These are phyloP conservation scores for Paracanthobrama guichenoti DNA, from an alignment of 2,113 vertebrate species.

Conservation along the genomic window DNA sequence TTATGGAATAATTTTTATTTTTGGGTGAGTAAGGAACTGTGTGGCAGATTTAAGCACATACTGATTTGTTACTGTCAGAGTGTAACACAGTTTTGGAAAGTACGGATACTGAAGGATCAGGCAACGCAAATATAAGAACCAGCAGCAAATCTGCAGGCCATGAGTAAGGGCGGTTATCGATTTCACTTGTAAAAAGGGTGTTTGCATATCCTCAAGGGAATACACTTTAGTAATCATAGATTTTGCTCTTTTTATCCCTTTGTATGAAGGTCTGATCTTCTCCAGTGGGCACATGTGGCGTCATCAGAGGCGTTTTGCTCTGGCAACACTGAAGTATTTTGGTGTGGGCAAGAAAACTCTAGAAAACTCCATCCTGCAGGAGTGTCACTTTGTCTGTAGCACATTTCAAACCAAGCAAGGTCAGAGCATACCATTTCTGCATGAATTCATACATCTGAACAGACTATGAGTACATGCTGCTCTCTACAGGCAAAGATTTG, in stretches of 20 bases:
- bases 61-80: too few relatives aligned
- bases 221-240: neutral
- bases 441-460: neutral
- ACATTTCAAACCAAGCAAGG: constrained; percentile 65
- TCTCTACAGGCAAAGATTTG: neutral
- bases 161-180: neutral
- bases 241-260: neutral
- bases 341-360: constrained; percentile 70
- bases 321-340: constrained; percentile 72
- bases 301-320: constrained; percentile 68
- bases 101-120: neutral
- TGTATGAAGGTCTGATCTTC: constrained; percentile 56
- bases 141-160: neutral
- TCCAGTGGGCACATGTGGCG: constrained; percentile 64
- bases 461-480: neutral
- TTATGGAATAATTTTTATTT: too few relatives aligned
- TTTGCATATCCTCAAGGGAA: too few relatives aligned
- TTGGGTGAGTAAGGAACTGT: too few relatives aligned
- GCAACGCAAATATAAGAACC: neutral
- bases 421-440: constrained; percentile 33
- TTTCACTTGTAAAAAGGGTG: neutral
- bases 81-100: neutral
- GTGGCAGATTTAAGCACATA: neutral
- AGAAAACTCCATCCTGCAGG: constrained; percentile 74
- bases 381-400: constrained; percentile 59